phyloP scores from a whole-genome alignment of 2,888 invertebrate species.

The Andrena bucephala region DNA sequence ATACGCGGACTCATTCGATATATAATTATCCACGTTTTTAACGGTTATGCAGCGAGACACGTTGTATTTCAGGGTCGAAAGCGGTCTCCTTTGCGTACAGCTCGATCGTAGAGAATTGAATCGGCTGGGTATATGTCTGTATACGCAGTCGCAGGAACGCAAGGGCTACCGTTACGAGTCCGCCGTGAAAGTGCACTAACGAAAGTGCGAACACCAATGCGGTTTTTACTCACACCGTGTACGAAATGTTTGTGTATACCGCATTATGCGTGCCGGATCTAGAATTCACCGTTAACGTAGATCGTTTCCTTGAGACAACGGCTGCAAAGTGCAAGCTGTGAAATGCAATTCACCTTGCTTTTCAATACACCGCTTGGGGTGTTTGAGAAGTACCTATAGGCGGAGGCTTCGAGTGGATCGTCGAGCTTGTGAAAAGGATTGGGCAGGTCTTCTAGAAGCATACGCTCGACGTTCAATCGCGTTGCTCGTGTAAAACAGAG shows the following conservation, averaged over 20 bases:
- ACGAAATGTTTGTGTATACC: constrained; percentile 47
- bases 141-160: constrained; percentile 26
- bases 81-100: constrained; percentile 41
- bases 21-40: constrained; percentile 39
- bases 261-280: constrained; percentile 50
- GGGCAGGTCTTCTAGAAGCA: background rate
- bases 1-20: constrained; percentile 20
- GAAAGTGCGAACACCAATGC: constrained; percentile 59
- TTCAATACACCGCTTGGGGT: background rate
- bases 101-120: constrained; percentile 30
- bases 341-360: constrained; percentile 15
- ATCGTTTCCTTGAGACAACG: constrained; percentile 8
- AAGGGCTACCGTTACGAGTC: constrained; percentile 58
- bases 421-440: constrained; percentile 6
- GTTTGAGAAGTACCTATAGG: background rate
- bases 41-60: background rate
- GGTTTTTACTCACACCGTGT: constrained; percentile 54
- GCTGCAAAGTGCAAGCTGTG: background rate
- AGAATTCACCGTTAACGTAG: constrained; percentile 50
- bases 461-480: background rate
- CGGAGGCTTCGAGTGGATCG: background rate
- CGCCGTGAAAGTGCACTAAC: constrained; percentile 56
- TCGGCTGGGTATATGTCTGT: background rate
- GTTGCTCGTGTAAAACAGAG: background rate
- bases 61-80: constrained; percentile 22